Evolutionary conservation across 2,888 invertebrate genomes (phyloP).

Genomic region (Oeneis ivallda): DNA sequence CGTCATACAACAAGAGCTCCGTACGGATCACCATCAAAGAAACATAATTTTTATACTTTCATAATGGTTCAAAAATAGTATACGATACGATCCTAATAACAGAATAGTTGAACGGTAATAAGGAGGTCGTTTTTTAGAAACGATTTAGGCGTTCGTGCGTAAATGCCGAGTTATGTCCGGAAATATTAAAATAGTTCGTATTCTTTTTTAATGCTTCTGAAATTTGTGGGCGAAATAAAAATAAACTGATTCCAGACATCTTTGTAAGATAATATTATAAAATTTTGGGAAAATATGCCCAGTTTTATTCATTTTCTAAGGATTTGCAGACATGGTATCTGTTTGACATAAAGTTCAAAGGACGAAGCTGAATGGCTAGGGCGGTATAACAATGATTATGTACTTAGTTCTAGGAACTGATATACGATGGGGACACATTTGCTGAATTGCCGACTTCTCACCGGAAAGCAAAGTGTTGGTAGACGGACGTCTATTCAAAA

Average conservation of each 20-base stretch:
- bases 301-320: no score
- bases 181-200: slow-evolving; percentile 19
- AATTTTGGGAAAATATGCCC: neutral
- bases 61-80: neutral
- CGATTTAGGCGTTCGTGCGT: slow-evolving; percentile 25
- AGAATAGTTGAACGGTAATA: slow-evolving; percentile 12
- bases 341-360: no score
- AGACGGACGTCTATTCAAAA: no score
- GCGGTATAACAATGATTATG: no score
- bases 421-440: no score
- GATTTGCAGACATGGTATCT: no score
- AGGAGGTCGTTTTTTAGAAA: slow-evolving; percentile 22
- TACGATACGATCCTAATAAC: neutral
- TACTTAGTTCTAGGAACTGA: no score
- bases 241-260: neutral
- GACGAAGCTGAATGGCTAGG: no score
- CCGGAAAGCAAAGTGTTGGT: no score
- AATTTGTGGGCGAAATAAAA: slow-evolving; percentile 3
- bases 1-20: neutral
- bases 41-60: slow-evolving; percentile 3
- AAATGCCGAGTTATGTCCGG: slow-evolving; percentile 19
- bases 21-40: slow-evolving; percentile 1
- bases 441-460: no score
- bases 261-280: neutral
- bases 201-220: slow-evolving; percentile 13